A percentile compares a stretch with the other conserved stretches of the same genome.
Conservation (phyloP, 2,797 vertebrate species). For the Parauchenoglanis ngamensis region DNA sequence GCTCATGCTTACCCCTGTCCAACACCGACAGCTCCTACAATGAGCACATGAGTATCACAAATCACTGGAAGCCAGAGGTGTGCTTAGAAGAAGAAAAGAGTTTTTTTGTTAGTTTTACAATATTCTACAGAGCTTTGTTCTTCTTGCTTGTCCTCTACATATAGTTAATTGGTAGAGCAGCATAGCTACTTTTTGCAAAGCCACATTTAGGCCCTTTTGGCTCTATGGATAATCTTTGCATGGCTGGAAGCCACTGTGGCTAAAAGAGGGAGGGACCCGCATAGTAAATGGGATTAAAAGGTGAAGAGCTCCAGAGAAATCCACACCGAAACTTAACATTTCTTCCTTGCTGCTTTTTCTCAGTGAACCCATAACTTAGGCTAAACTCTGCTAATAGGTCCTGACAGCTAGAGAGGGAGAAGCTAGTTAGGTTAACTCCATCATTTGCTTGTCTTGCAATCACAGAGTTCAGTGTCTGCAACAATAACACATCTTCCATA, state of each 20-base stretch:
- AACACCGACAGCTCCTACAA: too few relatives aligned
- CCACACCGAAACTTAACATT: slow-evolving; percentile 73
- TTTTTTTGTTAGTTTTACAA: slow-evolving; percentile 26
- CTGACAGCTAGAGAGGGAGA: slow-evolving; percentile 65
- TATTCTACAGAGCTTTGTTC: slow-evolving; percentile 18
- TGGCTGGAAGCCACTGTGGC: slow-evolving; percentile 40
- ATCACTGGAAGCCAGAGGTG: slow-evolving; percentile 31
- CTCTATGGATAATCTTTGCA: slow-evolving; percentile 46
- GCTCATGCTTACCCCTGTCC: too few relatives aligned
- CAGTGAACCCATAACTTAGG: slow-evolving; percentile 68
- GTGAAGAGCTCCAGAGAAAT: slow-evolving; percentile 67
- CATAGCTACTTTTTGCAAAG: not conserved
- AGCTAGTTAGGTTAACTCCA: slow-evolving; percentile 36
- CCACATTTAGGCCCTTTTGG: slow-evolving; percentile 25
- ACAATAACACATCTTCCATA: slow-evolving; percentile 28
- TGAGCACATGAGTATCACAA: too few relatives aligned
- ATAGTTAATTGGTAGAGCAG: slow-evolving; percentile 15
- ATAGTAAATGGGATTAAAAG: slow-evolving; percentile 63
- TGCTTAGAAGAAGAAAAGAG: not conserved
- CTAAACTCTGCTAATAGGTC: slow-evolving; percentile 67
- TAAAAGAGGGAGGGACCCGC: slow-evolving; percentile 56
- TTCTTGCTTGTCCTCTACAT: not conserved
- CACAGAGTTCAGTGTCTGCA: slow-evolving; percentile 56
- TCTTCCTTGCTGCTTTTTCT: slow-evolving; percentile 65
- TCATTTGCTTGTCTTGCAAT: slow-evolving; percentile 26